Evolutionary conservation across 2,113 vertebrate genomes (phyloP).

Genomic region (Cricetomys ansorgei): DNA sequence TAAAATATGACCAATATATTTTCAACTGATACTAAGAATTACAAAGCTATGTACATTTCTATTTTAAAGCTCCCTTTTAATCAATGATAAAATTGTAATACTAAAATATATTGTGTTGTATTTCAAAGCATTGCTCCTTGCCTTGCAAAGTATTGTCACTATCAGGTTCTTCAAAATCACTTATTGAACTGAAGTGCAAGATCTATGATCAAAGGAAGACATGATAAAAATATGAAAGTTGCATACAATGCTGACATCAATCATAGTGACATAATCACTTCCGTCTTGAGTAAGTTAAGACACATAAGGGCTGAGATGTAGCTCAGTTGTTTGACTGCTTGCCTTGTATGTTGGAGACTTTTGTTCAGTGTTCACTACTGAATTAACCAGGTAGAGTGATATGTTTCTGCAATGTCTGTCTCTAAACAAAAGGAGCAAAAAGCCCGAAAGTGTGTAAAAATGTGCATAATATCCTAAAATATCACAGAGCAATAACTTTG

Average conservation of each 20-base stretch:
- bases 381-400: background rate
- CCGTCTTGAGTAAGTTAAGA: constrained; percentile 39
- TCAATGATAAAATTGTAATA: background rate
- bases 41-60: background rate
- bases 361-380: background rate
- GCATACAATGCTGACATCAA: background rate
- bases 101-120: background rate
- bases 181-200: background rate
- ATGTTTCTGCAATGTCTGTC: background rate
- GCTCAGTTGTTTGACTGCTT: background rate
- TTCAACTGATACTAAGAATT: background rate
- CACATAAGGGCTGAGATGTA: background rate
- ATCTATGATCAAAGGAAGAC: no score
- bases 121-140: background rate
- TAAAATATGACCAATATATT: background rate
- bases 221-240: background rate
- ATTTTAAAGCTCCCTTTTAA: background rate
- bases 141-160: background rate
- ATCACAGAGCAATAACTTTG: background rate
- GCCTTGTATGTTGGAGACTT: background rate
- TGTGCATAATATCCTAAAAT: background rate
- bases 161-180: background rate
- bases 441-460: background rate
- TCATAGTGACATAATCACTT: no score
- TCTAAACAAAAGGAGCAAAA: background rate